Evolutionary conservation across 2,888 invertebrate species (phyloP).

Genomic region (Netelia inedita): DNA sequence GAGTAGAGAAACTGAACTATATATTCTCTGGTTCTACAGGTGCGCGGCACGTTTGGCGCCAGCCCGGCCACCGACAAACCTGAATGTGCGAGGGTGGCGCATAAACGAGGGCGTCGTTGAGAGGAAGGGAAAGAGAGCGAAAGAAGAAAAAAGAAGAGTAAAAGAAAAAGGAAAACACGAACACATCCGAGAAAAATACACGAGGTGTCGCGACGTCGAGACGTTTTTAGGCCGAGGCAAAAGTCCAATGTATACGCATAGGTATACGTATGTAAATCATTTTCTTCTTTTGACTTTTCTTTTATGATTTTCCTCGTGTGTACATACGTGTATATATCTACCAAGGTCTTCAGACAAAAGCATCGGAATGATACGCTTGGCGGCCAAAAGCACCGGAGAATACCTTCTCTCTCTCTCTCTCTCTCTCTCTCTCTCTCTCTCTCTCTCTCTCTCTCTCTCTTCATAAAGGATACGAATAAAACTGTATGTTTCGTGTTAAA

Average conservation of each 20-base stretch:
- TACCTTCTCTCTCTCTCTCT: neutral
- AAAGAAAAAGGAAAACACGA: neutral
- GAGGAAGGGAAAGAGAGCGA: slow-evolving; percentile 5
- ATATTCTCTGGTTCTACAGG: slow-evolving; percentile 63
- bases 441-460: neutral
- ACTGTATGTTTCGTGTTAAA: slow-evolving; percentile 35
- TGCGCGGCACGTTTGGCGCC: slow-evolving; percentile 68
- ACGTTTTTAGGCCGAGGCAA: slow-evolving; percentile 57
- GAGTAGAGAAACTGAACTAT: neutral
- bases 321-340: slow-evolving; percentile 1
- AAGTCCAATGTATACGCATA: slow-evolving; percentile 57
- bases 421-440: too few species aligned
- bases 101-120: slow-evolving; percentile 59
- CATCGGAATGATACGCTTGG: slow-evolving; percentile 36
- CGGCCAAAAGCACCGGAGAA: slow-evolving; percentile 18
- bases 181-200: slow-evolving; percentile 64
- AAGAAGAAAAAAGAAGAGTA: slow-evolving; percentile 8
- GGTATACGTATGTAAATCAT: slow-evolving; percentile 17
- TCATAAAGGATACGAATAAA: slow-evolving; percentile 32
- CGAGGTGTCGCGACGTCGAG: slow-evolving; percentile 61
- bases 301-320: slow-evolving; percentile 68
- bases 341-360: slow-evolving; percentile 6
- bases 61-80: slow-evolving; percentile 53
- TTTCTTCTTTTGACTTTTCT: slow-evolving; percentile 72
- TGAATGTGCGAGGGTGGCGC: slow-evolving; percentile 60